Base-by-base conservation (phyloP, 2,888 invertebrate genomes). In the Tenthredo scrophulariae region DNA sequence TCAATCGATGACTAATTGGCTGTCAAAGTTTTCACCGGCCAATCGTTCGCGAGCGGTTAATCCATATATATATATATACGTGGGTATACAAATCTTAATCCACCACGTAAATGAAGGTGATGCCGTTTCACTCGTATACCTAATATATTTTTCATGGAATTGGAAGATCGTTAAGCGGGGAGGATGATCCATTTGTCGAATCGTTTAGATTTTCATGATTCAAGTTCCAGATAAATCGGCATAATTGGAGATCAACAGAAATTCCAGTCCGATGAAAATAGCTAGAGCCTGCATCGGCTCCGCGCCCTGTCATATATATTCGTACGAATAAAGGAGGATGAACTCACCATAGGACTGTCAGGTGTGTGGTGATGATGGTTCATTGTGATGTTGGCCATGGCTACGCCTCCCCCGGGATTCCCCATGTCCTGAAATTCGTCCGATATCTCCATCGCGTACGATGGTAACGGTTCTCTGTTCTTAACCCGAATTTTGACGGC, bases 391-490 rank as follows among this genome's bases (percentile, higher is more conserved):
- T 90, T 92, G 18, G 91, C 89, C 89, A 91, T 90, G 43, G 90
- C 89, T 58, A 91, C 90, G 67, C 90, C 91, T 85, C 91, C 92
- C 6, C 91, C 91, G n/a, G 92, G 89, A 86, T 91, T 92, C 43
- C 91, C 91, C 86, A 91, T 90, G 87, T 93, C 93, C 89, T 92
- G 92, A 86, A 91, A 92, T 85, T 93, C 93, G 89, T 93, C 93
- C 90, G 91, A 88, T 94, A 95, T 94, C 92, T 96, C 97, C 97
- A 97, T 97, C 94, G 96, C 96, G 95, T 97, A 97, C 95, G 97
- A 96, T 95, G 97, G 97, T 94, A 97, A 96, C 94, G 97, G 97
- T 93, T 97, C 97, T 95, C 96, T 96, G 94, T 97, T 97, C 96
- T 97, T 97, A 94, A 97, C 96, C 95, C 97, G 96, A 97, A 97